Evolutionary conservation across 1,140 invertebrate genomes (phyloP), one percentile per base, ranked within the genome.

Genomic region (Leptinotarsa lineolata): DNA sequence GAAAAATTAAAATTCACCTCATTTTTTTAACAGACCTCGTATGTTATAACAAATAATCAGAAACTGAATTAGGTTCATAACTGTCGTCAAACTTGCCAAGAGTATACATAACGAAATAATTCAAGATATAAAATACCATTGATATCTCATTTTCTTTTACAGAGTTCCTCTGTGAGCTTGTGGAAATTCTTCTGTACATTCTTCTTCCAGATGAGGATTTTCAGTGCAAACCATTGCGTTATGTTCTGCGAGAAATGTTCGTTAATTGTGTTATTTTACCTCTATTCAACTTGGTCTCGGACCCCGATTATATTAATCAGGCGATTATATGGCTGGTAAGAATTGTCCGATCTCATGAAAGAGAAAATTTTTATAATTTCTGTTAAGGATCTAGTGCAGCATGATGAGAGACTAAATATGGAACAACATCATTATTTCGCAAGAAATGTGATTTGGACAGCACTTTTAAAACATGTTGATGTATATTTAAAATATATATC

Each of bases 271-370:
- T 97, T 60, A 90, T 97, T 72, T 86, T 90, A 76, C 94, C 95
- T 5, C 84, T 95, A 4, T 87, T 98, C 58, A 88, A 93, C 82
- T 86, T 95, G 78, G 85, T 97, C 65, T 94, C 94, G 39, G 95
- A 98, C 86, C 96, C 97, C 72, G 95, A 97, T 88, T 97, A 95
- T 84, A 92, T 98, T 77, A 98, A 98, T 88, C 93, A 95, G 86
- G 89, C 91, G 68, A 92, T 97, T 82, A 91, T 97, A 81, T 95
- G 94, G 92, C 89, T 95, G 88, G 94, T 97, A 86, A 91, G 91
- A 63, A 69, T 8, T 24, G 13, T 30, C 15, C 6, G 24, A 30
- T 1, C 24, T 30, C 24, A 30, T 30, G 24, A 30, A 30, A 30
- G 39, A 8, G 6, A 30, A 30, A 8, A 48, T 48, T 68, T 39